Conservation (phyloP, 92 coral and sea anemone genomes). For the Muricea muricata region DNA sequence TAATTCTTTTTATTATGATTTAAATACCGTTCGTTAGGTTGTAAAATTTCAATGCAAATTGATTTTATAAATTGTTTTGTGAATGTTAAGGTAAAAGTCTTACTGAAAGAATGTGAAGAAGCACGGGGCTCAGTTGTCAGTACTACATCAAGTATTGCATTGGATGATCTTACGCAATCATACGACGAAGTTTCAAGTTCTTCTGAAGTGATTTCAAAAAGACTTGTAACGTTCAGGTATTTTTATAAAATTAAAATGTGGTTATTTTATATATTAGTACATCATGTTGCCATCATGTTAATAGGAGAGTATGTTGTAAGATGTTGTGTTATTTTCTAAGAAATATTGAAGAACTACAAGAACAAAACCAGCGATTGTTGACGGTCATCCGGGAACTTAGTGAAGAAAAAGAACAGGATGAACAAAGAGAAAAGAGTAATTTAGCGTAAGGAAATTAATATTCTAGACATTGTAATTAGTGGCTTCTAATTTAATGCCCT, state of each 20-base stretch:
- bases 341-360: conserved; percentile 95
- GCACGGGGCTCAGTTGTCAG: conserved; percentile 87
- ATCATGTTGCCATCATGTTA: no score
- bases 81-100: conserved; percentile 77
- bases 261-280: no score
- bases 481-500: no score
- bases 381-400: conserved; percentile 89
- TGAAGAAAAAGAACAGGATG: conserved; percentile 89
- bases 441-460: conserved; percentile 44
- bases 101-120: conserved; percentile 95
- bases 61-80: neutral
- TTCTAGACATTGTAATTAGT: no score
- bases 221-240: conserved; percentile 89
- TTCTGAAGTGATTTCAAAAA: conserved; percentile 93
- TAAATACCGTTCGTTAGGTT: neutral
- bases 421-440: conserved; percentile 60
- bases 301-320: no score
- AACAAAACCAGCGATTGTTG: conserved; percentile 89
- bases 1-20: no score
- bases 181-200: conserved; percentile 92
- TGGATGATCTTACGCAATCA: conserved; percentile 36
- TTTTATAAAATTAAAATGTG: no score
- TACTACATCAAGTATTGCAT: conserved; percentile 28
- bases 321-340: conserved; percentile 6
- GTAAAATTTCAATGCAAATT: neutral